phyloP scores from a whole-genome alignment of 2,888 invertebrate genomes.

The Drosophila koepferae region DNA sequence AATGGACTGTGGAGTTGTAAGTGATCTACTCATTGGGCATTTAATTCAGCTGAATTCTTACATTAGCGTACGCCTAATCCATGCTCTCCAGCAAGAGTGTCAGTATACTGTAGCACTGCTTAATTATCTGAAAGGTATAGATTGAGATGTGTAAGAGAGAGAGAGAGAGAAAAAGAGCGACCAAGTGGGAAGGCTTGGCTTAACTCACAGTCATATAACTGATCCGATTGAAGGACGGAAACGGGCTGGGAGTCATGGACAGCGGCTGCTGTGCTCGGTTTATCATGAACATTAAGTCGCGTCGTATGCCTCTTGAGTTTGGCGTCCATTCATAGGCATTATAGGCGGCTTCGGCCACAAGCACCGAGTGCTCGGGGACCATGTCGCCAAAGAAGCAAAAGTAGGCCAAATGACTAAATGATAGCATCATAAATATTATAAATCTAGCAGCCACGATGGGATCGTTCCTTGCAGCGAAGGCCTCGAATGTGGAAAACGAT shows the following conservation, averaged over 20 bases:
- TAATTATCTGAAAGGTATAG: conserved; percentile 35
- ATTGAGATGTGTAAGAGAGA: not conserved
- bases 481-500: conserved; percentile 51
- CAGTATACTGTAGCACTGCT: conserved; percentile 58
- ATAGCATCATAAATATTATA: conserved; percentile 29
- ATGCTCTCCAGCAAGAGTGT: conserved; percentile 49
- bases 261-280: conserved; percentile 47
- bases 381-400: conserved; percentile 52
- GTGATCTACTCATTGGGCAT: conserved; percentile 2
- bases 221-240: conserved; percentile 48
- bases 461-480: conserved; percentile 30
- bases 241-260: conserved; percentile 33
- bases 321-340: conserved; percentile 37
- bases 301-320: not conserved
- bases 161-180: too few relatives aligned
- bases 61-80: conserved; percentile 27
- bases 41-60: conserved; percentile 4
- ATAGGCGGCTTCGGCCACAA: conserved; percentile 50
- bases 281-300: conserved; percentile 44
- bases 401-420: conserved; percentile 42
- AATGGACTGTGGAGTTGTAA: not conserved
- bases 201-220: conserved; percentile 50
- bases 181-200: too few relatives aligned
- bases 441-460: conserved; percentile 45
- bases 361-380: conserved; percentile 45